These are phyloP conservation scores for Neoarius graeffei DNA, from an alignment of 2,113 vertebrate genomes.

Conservation along the genomic window DNA sequence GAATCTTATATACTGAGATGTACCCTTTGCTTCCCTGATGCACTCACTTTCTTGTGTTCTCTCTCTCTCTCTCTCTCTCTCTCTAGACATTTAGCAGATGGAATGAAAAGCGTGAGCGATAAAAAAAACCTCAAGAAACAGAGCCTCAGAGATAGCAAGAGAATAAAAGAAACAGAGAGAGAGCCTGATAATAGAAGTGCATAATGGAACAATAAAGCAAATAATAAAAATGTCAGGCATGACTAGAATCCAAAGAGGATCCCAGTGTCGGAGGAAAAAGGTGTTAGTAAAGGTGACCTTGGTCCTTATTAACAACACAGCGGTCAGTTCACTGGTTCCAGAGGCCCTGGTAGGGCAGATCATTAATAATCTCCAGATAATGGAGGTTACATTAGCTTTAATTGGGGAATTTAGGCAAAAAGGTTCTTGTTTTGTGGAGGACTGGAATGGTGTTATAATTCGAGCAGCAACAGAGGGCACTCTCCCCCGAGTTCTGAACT, in stretches of 20 bases:
- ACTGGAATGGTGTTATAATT: not conserved
- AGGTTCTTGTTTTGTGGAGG: not conserved
- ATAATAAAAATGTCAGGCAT: slow-evolving; percentile 38
- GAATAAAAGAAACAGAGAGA: not conserved
- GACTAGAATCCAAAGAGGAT: not conserved
- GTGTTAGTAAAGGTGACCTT: not conserved
- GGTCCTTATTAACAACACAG: not conserved
- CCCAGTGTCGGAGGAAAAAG: not conserved
- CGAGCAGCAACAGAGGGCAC: not conserved
- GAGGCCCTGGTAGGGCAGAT: not conserved
- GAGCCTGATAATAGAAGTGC: slow-evolving; percentile 10
- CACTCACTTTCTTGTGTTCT: not conserved
- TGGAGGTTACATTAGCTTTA: not conserved
- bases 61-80: not conserved
- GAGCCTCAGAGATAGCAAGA: not conserved
- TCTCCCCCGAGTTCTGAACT: not conserved
- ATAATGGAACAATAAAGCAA: slow-evolving; percentile 15
- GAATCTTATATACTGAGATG: not conserved
- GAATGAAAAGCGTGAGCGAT: not conserved
- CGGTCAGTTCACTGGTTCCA: not conserved
- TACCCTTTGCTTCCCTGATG: not conserved
- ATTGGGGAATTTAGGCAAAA: not conserved
- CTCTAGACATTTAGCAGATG: not conserved
- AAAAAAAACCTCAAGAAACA: not conserved
- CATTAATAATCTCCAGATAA: not conserved